phyloP scores from a whole-genome alignment of 2,888 invertebrate species.

The Melieria picta region DNA sequence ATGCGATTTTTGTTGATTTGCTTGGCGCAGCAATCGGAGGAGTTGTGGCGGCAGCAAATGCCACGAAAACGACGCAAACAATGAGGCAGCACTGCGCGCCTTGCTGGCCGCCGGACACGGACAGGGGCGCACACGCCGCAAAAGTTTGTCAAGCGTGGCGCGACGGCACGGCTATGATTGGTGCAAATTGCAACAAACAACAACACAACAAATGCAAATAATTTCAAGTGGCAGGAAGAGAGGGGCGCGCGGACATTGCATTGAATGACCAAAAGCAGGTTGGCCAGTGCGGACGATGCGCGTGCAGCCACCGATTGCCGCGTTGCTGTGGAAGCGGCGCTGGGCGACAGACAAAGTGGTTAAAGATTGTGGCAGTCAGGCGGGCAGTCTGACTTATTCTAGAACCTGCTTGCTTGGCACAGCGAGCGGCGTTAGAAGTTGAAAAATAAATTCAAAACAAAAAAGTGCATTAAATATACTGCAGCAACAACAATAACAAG shows the following conservation, averaged over 20 bases:
- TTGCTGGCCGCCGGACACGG: not conserved
- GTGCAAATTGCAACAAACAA: conserved; percentile 20
- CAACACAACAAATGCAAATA: conserved; percentile 1
- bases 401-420: no score
- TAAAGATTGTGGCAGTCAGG: no score
- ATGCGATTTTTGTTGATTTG: conserved; percentile 7
- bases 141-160: conserved; percentile 26
- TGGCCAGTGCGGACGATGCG: not conserved
- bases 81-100: no score
- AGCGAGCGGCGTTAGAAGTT: no score
- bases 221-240: not conserved
- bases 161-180: conserved; percentile 16
- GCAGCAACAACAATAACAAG: no score
- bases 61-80: no score
- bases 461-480: no score
- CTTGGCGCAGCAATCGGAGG: not conserved
- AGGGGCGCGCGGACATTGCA: not conserved
- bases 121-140: not conserved
- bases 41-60: not conserved
- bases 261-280: not conserved
- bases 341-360: no score
- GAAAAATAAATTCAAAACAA: no score
- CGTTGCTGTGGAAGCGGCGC: no score
- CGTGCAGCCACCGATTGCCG: no score
- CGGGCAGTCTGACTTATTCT: no score